Conservation (phyloP, 2,797 vertebrate species). For the Ptychobarbus kaznakovi region DNA sequence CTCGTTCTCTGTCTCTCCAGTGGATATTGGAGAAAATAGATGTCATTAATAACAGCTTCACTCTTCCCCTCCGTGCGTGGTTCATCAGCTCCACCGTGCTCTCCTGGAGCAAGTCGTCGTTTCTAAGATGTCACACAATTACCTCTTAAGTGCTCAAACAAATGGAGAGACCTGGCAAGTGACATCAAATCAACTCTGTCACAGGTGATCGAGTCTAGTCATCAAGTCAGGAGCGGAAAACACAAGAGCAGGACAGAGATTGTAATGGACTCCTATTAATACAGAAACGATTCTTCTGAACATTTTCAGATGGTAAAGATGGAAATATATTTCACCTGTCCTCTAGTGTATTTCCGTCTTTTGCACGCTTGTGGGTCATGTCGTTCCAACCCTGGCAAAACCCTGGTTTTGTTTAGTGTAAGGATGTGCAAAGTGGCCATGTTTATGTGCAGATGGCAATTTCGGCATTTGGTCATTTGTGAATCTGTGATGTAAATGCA, state of each 20-base stretch:
- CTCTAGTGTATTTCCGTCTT: slow-evolving; percentile 61
- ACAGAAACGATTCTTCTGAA: slow-evolving; percentile 80
- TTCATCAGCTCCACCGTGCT: slow-evolving; percentile 74
- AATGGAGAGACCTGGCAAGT: slow-evolving; percentile 94
- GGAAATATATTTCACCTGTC: slow-evolving; percentile 29
- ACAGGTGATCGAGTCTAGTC: slow-evolving; percentile 99
- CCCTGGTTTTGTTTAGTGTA: slow-evolving; percentile 73
- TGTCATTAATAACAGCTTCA: slow-evolving; percentile 87
- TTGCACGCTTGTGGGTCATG: slow-evolving; percentile 42
- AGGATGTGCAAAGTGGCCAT: slow-evolving; percentile 46
- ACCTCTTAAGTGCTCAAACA: slow-evolving; percentile 99
- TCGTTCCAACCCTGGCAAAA: neutral
- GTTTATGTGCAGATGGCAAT: neutral
- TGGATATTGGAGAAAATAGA: slow-evolving; percentile 78
- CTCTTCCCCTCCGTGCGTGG: slow-evolving; percentile 75
- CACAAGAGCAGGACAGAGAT: slow-evolving; percentile 70
- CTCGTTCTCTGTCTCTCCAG: slow-evolving; percentile 55
- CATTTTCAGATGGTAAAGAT: slow-evolving; percentile 10
- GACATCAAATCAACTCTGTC: slow-evolving; percentile 98
- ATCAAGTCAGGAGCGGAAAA: slow-evolving; percentile 79
- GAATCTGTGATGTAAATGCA: neutral
- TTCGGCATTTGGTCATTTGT: neutral
- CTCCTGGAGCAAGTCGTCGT: slow-evolving; percentile 79
- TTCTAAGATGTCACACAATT: slow-evolving; percentile 97
- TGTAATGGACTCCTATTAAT: slow-evolving; percentile 97